These are phyloP conservation scores for Macrophya alboannulata DNA, from an alignment of 2,888 invertebrate genomes.

Conservation along the genomic window DNA sequence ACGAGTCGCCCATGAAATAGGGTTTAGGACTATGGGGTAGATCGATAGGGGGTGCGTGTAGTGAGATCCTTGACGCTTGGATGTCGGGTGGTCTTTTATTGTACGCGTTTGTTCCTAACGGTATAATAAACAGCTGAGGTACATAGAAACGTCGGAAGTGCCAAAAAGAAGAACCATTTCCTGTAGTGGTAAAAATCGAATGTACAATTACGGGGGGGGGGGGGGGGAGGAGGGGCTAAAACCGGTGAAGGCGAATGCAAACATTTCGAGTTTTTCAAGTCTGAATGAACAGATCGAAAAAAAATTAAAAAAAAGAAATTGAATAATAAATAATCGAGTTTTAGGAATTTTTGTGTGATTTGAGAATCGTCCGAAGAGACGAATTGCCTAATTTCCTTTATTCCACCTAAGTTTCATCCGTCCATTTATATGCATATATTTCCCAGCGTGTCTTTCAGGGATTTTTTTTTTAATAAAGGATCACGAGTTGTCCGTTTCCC, in stretches of 20 bases:
- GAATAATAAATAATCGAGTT: neutral
- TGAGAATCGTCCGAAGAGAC: too few species aligned
- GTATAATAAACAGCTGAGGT: neutral
- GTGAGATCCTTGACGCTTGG: conserved; percentile 29
- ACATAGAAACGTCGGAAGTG: conserved; percentile 5
- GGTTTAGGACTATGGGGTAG: neutral
- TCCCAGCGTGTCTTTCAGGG: neutral
- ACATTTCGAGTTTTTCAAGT: neutral
- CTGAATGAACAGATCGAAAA: neutral
- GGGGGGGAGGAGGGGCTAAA: neutral
- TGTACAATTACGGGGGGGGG: neutral
- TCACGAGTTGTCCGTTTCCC: conserved; percentile 21
- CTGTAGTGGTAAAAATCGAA: conserved; percentile 1
- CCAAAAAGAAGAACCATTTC: conserved; percentile 35
- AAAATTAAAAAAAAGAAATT: neutral
- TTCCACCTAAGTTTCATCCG: neutral
- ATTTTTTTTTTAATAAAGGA: conserved; percentile 33
- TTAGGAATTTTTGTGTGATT: neutral
- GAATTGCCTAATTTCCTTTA: neutral
- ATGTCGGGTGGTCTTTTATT: neutral
- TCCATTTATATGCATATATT: neutral
- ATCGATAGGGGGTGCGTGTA: conserved; percentile 38
- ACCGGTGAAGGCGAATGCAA: neutral
- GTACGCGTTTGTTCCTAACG: neutral
- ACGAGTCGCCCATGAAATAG: conserved; percentile 32